Evolutionary conservation across 2,888 invertebrate genomes (phyloP), one percentile per base, ranked within the genome.

Genomic region (Schizotus pectinicornis): DNA sequence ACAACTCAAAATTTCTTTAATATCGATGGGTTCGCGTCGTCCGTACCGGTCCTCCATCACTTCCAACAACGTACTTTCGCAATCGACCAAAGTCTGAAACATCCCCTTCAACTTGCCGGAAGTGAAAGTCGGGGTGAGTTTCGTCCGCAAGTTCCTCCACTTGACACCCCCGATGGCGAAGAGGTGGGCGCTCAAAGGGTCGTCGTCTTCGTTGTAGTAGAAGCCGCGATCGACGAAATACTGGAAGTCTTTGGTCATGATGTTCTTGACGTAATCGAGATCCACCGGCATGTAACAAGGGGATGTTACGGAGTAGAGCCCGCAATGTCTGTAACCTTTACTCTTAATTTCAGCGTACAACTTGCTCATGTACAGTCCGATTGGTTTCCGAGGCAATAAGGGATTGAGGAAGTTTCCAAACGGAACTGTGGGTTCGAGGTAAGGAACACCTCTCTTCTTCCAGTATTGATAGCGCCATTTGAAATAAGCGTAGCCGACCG

Each of bases 71-170:
- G 82, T 80, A 3, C 80, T 74, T 0, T 83, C 83, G 48, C 86
- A 84, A 12, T 52, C 57, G 3, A 41, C 30, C 31, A 47, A 12
- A 0, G 84, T 80, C 0, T 80, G 80, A 64, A 85, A 86, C 84
- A 88, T 86, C 1, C 77, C 80, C 71, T 85, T 88, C 56, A 89
- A 76, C 71, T 87, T 88, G 3, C 85, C 86, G 0, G 86, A 81
- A 0, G 88, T 83, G 65, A 88, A 89, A 0, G 85, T 82, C 0
- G 88, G 85, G 0, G 87, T 82, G 65, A 89, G 74, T 65, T 87
- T 86, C 0, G 79, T 59, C 7, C 89, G 79, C 13, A 88, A 71
- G 9, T 77, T 79, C 66, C 82, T 86, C 88, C 89, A 89, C 11
- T 81, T 78, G 7, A 80, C 74, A 0, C 84, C 85, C 31, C 77